phyloP scores from a whole-genome alignment of 2,113 vertebrate genomes.

The Condylura cristata region DNA sequence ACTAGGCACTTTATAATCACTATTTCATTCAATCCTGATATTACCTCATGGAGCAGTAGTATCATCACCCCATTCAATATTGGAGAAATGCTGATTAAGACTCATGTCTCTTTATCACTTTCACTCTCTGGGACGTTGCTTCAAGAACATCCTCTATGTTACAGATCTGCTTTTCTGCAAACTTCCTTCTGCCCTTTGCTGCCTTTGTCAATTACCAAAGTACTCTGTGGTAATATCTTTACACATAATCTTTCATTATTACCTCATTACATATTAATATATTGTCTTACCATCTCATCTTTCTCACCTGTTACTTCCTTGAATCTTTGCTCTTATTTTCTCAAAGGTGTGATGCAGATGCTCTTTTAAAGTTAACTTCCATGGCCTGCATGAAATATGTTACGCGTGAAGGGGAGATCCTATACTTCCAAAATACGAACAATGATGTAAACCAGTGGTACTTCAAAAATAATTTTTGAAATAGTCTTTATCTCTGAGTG shows the following conservation, averaged over 20 bases:
- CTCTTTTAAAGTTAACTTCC: background rate
- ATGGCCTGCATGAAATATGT: background rate
- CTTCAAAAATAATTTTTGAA: background rate
- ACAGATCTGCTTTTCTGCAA: constrained; percentile 16
- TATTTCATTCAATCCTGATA: background rate
- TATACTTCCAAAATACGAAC: too few relatives aligned
- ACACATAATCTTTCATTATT: background rate
- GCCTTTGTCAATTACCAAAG: background rate
- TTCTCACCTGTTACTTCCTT: background rate
- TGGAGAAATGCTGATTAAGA: background rate
- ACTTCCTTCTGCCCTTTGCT: background rate
- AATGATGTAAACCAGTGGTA: too few relatives aligned
- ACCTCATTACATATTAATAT: background rate
- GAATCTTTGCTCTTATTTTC: background rate
- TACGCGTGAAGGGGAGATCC: too few relatives aligned
- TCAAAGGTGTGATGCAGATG: background rate
- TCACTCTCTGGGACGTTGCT: background rate
- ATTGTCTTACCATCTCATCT: background rate
- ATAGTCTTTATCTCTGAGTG: background rate
- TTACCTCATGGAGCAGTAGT: background rate
- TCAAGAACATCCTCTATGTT: background rate
- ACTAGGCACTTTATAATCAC: background rate
- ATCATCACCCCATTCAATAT: background rate
- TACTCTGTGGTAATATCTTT: background rate
- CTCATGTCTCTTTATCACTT: background rate